Base-by-base conservation (phyloP, 1,140 invertebrate species). In the Eumaeus atala region DNA sequence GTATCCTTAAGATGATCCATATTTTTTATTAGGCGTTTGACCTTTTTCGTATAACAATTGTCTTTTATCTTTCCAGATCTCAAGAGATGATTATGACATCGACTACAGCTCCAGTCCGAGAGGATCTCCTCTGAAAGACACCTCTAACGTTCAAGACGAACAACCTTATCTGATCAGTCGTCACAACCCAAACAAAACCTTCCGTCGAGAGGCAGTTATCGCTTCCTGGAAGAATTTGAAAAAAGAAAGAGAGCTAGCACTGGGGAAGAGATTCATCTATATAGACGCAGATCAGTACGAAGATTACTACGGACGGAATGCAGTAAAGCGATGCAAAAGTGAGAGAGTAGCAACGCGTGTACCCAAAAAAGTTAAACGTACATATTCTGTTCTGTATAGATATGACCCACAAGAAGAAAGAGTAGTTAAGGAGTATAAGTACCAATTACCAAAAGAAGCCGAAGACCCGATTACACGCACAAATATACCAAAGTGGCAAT, bases 101-200 rank as follows among this genome's bases (percentile, higher is more conserved):
- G 81, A 86, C 64, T 84, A 83, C 74, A 84, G 68, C 54, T 72
- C 70, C 56, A 86, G 83, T 54, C 74, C 78, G 1, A 63, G 83
- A 57, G 79, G 77, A 7, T 84, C 81, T 37, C 83, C 81, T 2
- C 55, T 86, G 54, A 86, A 86, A 59, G 83, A 86, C 48, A 86
- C 81, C 3, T 82, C 83, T 5, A 86, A 86, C 62, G 74, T 86
- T n/a, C 79, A 86, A 51, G 80, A 86, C 36, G 83, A 86, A 21
- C 66, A 72, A 21, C 62, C 74, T 0, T 84, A 78, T 59, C 74
- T 70, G 59, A 84, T 87, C 61, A 85, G 81, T 48, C 72, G 84
- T 10, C 81, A 85, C 59, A 87, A 87, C 54, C 84, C 84, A 0
- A 87, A 87, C 65, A 84, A 83, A 56, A 87, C 84, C 14, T 87